Conservation (phyloP, 1,140 invertebrate species). For the Platyscapa corneri region DNA sequence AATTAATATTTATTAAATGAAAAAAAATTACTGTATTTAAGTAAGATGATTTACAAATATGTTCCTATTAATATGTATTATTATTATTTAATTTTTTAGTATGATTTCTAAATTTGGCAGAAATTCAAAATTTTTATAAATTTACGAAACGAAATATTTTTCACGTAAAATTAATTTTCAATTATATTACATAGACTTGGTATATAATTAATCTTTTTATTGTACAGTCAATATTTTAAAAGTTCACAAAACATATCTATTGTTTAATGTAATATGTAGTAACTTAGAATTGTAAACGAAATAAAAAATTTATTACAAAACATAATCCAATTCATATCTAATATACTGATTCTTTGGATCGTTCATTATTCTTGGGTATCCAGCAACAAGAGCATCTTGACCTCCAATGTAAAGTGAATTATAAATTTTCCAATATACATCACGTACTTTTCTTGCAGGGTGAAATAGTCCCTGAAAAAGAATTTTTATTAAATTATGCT, state of each 20-base stretch:
- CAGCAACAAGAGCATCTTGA: constrained; percentile 98
- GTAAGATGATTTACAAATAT: background rate
- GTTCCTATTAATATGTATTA: background rate
- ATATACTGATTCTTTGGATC: constrained; percentile 97
- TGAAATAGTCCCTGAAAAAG: constrained; percentile 92
- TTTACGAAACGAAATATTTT: background rate
- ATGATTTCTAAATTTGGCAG: background rate
- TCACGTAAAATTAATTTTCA: background rate
- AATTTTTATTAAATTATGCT: background rate
- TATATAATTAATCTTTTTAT: constrained; percentile 39
- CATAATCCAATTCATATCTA: constrained; percentile 97
- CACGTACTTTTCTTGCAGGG: constrained; percentile 98
- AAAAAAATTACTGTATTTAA: background rate
- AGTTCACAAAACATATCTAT: constrained; percentile 38
- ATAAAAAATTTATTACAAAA: constrained; percentile 79
- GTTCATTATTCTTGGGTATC: constrained; percentile 95
- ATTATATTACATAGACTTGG: background rate
- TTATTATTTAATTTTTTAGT: background rate
- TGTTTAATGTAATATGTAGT: constrained; percentile 2
- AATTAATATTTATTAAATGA: too few species aligned
- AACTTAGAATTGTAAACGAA: constrained; percentile 40
- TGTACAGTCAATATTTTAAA: constrained; percentile 49
- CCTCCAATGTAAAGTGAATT: constrained; percentile 99
- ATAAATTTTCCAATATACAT: constrained; percentile 99
- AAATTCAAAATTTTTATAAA: constrained; percentile 5